Evolutionary conservation across 2,797 vertebrate species (phyloP).

Genomic region (Trachops cirrhosus): DNA sequence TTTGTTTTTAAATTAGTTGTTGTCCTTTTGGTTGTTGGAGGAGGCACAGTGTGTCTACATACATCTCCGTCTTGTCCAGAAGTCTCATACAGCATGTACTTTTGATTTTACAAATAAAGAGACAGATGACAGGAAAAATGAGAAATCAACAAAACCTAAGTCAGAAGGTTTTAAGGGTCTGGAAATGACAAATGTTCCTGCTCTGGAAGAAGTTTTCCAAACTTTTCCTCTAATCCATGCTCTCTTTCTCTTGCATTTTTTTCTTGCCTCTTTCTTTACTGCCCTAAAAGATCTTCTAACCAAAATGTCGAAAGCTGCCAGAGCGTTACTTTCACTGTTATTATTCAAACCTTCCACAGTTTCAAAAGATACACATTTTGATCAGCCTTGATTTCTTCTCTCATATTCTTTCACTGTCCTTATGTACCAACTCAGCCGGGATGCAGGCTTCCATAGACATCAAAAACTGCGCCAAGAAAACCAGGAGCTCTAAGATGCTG

Average conservation of each 20-base stretch:
- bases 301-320: not conserved
- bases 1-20: too few relatives aligned
- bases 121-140: not conserved
- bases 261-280: not conserved
- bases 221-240: not conserved
- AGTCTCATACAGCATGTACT: not conserved
- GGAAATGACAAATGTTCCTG: not conserved
- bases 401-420: not conserved
- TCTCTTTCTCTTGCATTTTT: not conserved
- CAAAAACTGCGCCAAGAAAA: slow-evolving; percentile 83
- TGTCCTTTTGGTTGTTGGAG: too few relatives aligned
- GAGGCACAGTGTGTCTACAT: too few relatives aligned
- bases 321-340: not conserved
- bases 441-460: slow-evolving; percentile 90
- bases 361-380: not conserved
- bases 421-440: slow-evolving; percentile 83
- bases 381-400: not conserved
- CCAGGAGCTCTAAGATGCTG: slow-evolving; percentile 76
- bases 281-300: not conserved
- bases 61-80: too few relatives aligned
- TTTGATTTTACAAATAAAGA: not conserved
- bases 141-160: not conserved
- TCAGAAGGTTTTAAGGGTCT: not conserved
- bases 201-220: not conserved
- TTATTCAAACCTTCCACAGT: not conserved